Base-by-base conservation (phyloP, 2,888 invertebrate genomes). In the Sesamia inferens region DNA sequence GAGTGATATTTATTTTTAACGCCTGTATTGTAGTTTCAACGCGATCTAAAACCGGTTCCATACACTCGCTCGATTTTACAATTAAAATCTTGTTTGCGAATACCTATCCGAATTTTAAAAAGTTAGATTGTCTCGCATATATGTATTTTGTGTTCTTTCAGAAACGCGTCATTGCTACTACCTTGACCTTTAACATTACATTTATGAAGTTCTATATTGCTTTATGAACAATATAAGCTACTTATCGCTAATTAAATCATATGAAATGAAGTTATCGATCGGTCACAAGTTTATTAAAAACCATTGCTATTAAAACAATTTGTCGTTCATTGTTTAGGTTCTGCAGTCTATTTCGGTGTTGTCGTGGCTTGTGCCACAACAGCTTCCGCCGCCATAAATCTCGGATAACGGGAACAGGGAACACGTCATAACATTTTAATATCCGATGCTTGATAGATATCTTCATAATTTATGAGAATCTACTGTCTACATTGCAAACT, bases 1-100 rank as follows among this genome's bases (percentile, higher is more conserved):
- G 86, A 85, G 81, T 54, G 68, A 81, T 82, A 83, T 79, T 87
- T 88, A 88, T 87, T 88, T 88, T 82, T 83, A 88, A 74, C 83
- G 68, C 69, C 63, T 51, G 78, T 77, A 86, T 86, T 84, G 80
- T 83, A 76, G 76, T 84, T 87, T 75, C 69, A 71, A 79, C 81
- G 70, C 80, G 82, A 57, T 78, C 77, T 81, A 82, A 78, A 86
- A 86, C 87, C 76, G 74, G 85, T 87, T 79, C 63, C 66, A 42
- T 65, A 78, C 42, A 69, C 70, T 58, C 61, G 70, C 62, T 76
- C 61, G 66, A 64, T 74, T 86, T 85, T 79, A 81, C 76, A 85
- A 82, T 83, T 83, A 83, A 86, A 81, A 83, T 78, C 74, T 72
- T 74, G 76, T 79, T 81, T 73, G 63, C 67, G 48, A 76, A 80